Base-by-base conservation (phyloP, 2,113 vertebrate genomes). In the Plecturocebus donacophilus region DNA sequence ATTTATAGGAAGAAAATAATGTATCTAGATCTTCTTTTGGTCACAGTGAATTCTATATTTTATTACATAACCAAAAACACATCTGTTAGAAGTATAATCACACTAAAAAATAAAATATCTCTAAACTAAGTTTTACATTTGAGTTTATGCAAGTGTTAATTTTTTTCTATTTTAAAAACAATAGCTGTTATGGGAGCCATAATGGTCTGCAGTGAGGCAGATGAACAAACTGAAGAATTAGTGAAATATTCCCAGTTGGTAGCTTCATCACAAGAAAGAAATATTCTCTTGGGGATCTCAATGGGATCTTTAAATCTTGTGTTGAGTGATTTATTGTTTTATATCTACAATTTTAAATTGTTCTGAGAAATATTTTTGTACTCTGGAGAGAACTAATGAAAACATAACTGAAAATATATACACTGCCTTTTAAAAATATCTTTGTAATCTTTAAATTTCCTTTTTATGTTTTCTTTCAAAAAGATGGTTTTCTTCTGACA, bases 271-370 rank as follows among this genome's bases (percentile, higher is more conserved):
- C 61, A 19, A 95, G 45, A 90, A 64, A 85, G 19, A 88, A 94
- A 71, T 77, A 84, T 66, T 87, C 90, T 76, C 84, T 83, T 23
- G 10, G 27, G 35, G 19, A 25, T 89, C 38, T 80, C 40, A 27
- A 61, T 92, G 66, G 88, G 64, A 82, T 87, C 88, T 91, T 90
- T 49, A 70, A 96, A 85, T 86, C 71, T 80, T 87, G 32, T 38
- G 54, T 84, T 95, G 27, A 77, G 19, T 93, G 83, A 94, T 13
- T 93, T 75, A 77, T 73, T 88, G 87, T 45, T 40, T 94, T 58
- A 80, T 91, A 91, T 88, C n/a, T 76, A 92, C 52, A 52, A 83
- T 94, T 93, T 96, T 85, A 95, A 87, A 81, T 91, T 91, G 66
- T 91, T 95, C 54, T 79, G 56, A 96, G 84, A 73, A 85, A 82